Percentiles rank a stretch among this genome's conserved stretches.
Evolutionary conservation across 2,888 invertebrate species (phyloP).

Genomic region (Synergus laeviventris): DNA sequence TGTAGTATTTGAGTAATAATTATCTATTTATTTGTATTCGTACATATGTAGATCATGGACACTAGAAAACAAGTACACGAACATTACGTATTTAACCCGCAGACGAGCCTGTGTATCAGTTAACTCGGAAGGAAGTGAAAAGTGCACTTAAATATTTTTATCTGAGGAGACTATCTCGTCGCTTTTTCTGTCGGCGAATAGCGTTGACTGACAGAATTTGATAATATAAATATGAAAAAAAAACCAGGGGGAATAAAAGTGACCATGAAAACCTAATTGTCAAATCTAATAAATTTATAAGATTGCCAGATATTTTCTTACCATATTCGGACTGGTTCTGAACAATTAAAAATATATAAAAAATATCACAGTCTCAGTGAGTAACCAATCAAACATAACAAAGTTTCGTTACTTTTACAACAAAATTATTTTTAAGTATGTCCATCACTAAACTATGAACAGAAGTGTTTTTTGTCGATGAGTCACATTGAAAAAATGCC

Average conservation of each 20-base stretch:
- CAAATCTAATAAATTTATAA: too few relatives aligned
- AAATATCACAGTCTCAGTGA: background rate
- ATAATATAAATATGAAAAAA: slow-evolving; percentile 10
- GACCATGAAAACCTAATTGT: background rate
- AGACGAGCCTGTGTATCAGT: too few relatives aligned
- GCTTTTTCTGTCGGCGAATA: background rate
- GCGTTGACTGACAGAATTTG: background rate
- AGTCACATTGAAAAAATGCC: slow-evolving; percentile 12
- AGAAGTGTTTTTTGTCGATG: slow-evolving; percentile 16
- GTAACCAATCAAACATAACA: background rate
- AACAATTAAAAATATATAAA: too few relatives aligned
- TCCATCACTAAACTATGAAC: too few relatives aligned
- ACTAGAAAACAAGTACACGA: too few relatives aligned
- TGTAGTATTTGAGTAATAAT: too few relatives aligned
- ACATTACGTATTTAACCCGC: too few relatives aligned
- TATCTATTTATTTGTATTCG: too few relatives aligned
- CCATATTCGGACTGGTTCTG: too few relatives aligned
- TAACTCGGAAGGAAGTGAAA: slow-evolving; percentile 2
- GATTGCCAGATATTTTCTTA: background rate
- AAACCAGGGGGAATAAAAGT: background rate
- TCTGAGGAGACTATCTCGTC: slow-evolving; percentile 11
- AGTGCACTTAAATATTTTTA: slow-evolving; percentile 18
- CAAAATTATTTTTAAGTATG: too few relatives aligned
- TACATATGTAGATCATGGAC: too few relatives aligned
- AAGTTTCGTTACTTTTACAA: too few relatives aligned